Percentiles rank a stretch among this genome's conserved stretches.
Conservation (phyloP, 1,140 invertebrate species). For the Andrena cerasifolii region DNA sequence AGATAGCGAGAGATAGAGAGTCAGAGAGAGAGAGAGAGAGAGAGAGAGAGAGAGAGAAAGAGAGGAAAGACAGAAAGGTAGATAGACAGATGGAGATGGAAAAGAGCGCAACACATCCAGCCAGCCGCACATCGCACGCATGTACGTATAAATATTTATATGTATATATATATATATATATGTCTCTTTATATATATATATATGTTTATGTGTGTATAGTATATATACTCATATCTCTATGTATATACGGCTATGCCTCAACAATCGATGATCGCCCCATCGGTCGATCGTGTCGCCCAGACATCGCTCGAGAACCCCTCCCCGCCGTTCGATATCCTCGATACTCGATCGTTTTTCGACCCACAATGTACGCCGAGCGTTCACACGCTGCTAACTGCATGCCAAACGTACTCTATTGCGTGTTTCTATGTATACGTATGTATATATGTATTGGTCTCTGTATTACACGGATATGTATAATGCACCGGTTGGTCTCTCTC, state of each 20-base stretch:
- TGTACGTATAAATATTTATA: slow-evolving; percentile 57
- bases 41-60: slow-evolving; percentile 33
- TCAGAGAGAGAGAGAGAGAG: slow-evolving; percentile 30
- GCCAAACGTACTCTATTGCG: slow-evolving; percentile 76
- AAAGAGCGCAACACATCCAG: slow-evolving; percentile 72
- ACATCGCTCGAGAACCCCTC: slow-evolving; percentile 28
- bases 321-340: slow-evolving; percentile 28
- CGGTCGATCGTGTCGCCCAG: slow-evolving; percentile 39
- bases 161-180: slow-evolving; percentile 36
- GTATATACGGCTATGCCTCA: slow-evolving; percentile 37
- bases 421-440: slow-evolving; percentile 53
- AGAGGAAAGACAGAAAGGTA: slow-evolving; percentile 12
- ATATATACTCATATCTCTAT: slow-evolving; percentile 20
- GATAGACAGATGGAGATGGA: slow-evolving; percentile 30
- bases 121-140: slow-evolving; percentile 70
- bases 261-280: slow-evolving; percentile 47
- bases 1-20: slow-evolving; percentile 14
- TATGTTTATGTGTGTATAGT: slow-evolving; percentile 47
- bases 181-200: too few species aligned
- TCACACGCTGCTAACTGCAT: slow-evolving; percentile 78
- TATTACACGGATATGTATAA: slow-evolving; percentile 61
- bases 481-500: slow-evolving; percentile 48
- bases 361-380: slow-evolving; percentile 49
- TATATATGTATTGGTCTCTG: slow-evolving; percentile 21
- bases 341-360: slow-evolving; percentile 15